Base-by-base conservation (phyloP, 2,888 invertebrate genomes). In the Drosophila prolongata region DNA sequence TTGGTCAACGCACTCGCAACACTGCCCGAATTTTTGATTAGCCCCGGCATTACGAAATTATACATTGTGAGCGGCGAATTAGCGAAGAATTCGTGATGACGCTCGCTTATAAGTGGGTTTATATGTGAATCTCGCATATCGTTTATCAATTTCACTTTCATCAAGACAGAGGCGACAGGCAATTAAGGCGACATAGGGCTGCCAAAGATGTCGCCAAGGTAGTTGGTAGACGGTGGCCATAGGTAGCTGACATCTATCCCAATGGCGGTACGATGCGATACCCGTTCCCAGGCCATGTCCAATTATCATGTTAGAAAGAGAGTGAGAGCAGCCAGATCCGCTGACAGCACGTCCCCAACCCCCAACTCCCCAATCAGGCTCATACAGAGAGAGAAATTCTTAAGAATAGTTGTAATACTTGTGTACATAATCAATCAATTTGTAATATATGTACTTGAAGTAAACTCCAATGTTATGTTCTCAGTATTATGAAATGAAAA, bases 291-390 rank as follows among this genome's bases (percentile, higher is more conserved):
- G 78, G 74, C 73, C 69, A 77, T 77, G 85, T 76, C 87, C 89
- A 86, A 89, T 89, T 86, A 86, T 89, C 81, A 87, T 87, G 87
- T 87, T 86, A 62, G 78, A 72, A 67, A 75, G 70, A 71, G 75
- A 87, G 81, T 83, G 80, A 77, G 84, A 82, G 79, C 77, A 66
- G 79, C 65, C 46, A 53, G 24, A 61, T 62, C 44, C 42, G 64
- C 30, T 66, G 77, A 71, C 87, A 77, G 64, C 68, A 52, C 37
- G 59, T 75, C 77, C 54, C 38, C 71, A 66, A 44, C 38, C 50
- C 40, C 38, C 27, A 30, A 46, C 52, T 52, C 37, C 38, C 8
- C 11, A n/a, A 24, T 34, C 11, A 35, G 57, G 34, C 34, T 57
- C 40, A 13, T 58, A 43, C 59, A 64, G 42, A 4, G 8, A 42